phyloP scores from a whole-genome alignment of 1,140 invertebrate genomes.

The Drosophila lacertosa region DNA sequence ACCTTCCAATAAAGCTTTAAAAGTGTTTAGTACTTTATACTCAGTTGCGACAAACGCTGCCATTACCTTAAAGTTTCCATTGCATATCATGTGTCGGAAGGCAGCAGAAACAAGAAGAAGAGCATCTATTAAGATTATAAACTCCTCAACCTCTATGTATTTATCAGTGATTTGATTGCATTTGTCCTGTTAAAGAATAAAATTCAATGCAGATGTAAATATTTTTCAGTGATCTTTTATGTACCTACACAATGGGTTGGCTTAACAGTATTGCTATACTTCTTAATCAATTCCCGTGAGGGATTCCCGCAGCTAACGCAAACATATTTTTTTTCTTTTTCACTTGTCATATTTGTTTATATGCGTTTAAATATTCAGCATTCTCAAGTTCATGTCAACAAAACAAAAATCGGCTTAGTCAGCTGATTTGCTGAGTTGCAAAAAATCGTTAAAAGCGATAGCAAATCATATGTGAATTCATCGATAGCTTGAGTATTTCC shows the following conservation, averaged over 20 bases:
- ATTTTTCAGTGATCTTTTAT: background rate
- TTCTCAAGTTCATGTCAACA: background rate
- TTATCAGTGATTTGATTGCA: slow-evolving; percentile 92
- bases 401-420: slow-evolving; percentile 3
- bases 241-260: slow-evolving; percentile 89
- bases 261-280: slow-evolving; percentile 89
- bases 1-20: slow-evolving; percentile 87
- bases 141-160: slow-evolving; percentile 94
- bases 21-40: slow-evolving; percentile 44
- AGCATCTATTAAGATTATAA: slow-evolving; percentile 93
- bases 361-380: background rate
- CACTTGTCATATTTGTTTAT: slow-evolving; percentile 25
- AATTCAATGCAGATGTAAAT: background rate
- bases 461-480: too few relatives aligned
- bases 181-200: slow-evolving; percentile 85
- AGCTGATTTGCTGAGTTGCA: slow-evolving; percentile 18
- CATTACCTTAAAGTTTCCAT: slow-evolving; percentile 88
- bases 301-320: slow-evolving; percentile 89
- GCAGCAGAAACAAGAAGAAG: slow-evolving; percentile 91
- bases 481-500: background rate
- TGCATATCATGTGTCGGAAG: slow-evolving; percentile 92
- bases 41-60: background rate
- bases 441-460: slow-evolving; percentile 21
- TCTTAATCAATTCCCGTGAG: slow-evolving; percentile 87
- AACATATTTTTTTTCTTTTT: slow-evolving; percentile 74